Conservation (phyloP, 2,888 invertebrate genomes). For the Parnassius apollo region DNA sequence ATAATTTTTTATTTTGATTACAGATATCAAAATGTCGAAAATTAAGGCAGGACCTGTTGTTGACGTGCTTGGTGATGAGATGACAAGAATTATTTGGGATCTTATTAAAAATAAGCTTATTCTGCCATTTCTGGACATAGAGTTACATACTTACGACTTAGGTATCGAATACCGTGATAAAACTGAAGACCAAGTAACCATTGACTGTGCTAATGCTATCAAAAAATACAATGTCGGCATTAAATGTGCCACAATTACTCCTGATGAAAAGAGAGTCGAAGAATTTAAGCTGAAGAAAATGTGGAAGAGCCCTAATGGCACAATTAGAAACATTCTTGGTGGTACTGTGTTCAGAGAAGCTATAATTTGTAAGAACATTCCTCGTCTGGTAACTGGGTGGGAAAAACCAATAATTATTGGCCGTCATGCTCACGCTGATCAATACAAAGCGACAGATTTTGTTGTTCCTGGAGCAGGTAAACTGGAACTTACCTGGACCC, state of each 20-base stretch:
- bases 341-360: conserved; percentile 93
- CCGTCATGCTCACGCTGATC: conserved; percentile 98
- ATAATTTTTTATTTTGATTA: conserved; percentile 22
- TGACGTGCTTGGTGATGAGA: conserved; percentile 96
- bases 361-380: conserved; percentile 95
- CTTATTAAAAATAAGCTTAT: conserved; percentile 98
- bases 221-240: conserved; percentile 99
- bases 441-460: conserved; percentile 98
- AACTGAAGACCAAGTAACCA: conserved; percentile 96
- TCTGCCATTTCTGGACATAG: conserved; percentile 96
- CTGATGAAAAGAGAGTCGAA: conserved; percentile 97
- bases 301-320: conserved; percentile 96
- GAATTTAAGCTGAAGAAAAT: conserved; percentile 93
- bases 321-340: conserved; percentile 92
- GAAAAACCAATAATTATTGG: conserved; percentile 98
- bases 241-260: conserved; percentile 99
- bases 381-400: conserved; percentile 97
- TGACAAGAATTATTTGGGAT: conserved; percentile 99
- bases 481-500: conserved; percentile 91
- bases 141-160: conserved; percentile 95
- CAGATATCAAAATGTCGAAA: conserved; percentile 75
- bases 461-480: conserved; percentile 95
- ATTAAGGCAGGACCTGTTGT: conserved; percentile 93
- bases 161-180: conserved; percentile 97
- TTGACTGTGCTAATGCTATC: conserved; percentile 97